Conservation (phyloP, 2,888 invertebrate genomes). For the Hyppa rectilinea region DNA sequence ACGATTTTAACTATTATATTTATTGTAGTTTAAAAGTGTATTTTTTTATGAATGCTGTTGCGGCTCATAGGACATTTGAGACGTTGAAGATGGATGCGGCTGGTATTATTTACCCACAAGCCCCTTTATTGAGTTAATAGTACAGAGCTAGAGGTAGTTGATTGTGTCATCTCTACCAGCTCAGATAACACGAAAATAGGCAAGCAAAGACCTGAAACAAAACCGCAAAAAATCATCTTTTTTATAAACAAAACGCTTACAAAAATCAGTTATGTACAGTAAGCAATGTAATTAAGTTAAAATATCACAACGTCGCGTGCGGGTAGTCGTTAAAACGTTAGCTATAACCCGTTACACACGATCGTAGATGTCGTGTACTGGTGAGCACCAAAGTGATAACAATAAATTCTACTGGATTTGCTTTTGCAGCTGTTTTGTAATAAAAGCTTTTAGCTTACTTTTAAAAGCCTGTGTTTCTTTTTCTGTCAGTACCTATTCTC, state of each 20-base stretch:
- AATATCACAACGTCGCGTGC: slow-evolving; percentile 63
- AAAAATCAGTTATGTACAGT: slow-evolving; percentile 43
- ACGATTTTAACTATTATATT: too few relatives aligned
- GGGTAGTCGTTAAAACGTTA: slow-evolving; percentile 56
- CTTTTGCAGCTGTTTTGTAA: slow-evolving; percentile 16
- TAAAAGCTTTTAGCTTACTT: neutral
- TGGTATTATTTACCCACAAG: neutral
- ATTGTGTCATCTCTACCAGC: too few relatives aligned
- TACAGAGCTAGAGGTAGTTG: neutral
- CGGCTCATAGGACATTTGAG: too few relatives aligned
- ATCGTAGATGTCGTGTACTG: slow-evolving; percentile 50
- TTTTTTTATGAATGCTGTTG: too few relatives aligned
- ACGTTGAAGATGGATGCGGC: too few relatives aligned
- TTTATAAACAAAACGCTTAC: slow-evolving; percentile 21
- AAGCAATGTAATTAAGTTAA: slow-evolving; percentile 65
- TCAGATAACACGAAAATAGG: neutral
- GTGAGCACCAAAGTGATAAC: slow-evolving; percentile 32
- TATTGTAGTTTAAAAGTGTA: too few relatives aligned
- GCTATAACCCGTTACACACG: slow-evolving; percentile 62
- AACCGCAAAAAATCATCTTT: neutral
- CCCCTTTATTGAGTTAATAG: neutral
- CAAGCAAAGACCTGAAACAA: neutral
- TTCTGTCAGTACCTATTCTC: neutral
- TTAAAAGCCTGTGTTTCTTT: neutral
- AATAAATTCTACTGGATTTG: neutral